Evolutionary conservation across 2,113 vertebrate genomes (phyloP), one percentile per base, ranked within the genome.

Genomic region (Symphodus melops): DNA sequence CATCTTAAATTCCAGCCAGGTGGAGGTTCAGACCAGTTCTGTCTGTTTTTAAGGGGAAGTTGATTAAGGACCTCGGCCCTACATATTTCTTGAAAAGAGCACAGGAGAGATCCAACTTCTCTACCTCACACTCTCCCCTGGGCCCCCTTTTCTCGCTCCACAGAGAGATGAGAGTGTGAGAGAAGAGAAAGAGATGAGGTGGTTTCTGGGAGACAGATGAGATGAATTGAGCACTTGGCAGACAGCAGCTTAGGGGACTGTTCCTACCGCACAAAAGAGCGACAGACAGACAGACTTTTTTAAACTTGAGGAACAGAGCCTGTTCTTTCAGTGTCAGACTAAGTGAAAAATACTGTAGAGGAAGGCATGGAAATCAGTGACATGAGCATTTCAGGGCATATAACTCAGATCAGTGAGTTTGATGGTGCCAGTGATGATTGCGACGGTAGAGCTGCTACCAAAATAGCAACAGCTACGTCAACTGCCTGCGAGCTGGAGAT

Each of bases 211-310:
- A 82, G 63, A 72, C 62, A 42, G 72, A 67, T 65, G 51, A 80
- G 72, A 71, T 83, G 68, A 86, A 81, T 55, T 48, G n/a, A 75
- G 75, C 37, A 19, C 46, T 57, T 82, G 80, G 87, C 76, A 89
- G 81, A 79, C 77, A 67, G 77, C 68, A 68, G 68, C 83, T 72
- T 77, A 64, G 69, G 77, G 77, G 83, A 59, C 57, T 23, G 66
- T 55, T 65, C 28, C 58, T 20, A n/a, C 44, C 3, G 5, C 44
- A 75, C 37, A 76, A 79, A 16, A 48, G 48, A 84, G n/a, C 57
- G 36, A 79, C 52, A 64, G 20, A 46, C 19, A 28, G 36, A 41
- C 39, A 41, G 39, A 41, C 39, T 44, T 65, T 54, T 41, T n/a
- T n/a, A 68, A 85, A 85, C 56, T 77, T 71, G 12, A 75, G 60